phyloP scores from a whole-genome alignment of 2,888 invertebrate species.

The Pheosia tremula region DNA sequence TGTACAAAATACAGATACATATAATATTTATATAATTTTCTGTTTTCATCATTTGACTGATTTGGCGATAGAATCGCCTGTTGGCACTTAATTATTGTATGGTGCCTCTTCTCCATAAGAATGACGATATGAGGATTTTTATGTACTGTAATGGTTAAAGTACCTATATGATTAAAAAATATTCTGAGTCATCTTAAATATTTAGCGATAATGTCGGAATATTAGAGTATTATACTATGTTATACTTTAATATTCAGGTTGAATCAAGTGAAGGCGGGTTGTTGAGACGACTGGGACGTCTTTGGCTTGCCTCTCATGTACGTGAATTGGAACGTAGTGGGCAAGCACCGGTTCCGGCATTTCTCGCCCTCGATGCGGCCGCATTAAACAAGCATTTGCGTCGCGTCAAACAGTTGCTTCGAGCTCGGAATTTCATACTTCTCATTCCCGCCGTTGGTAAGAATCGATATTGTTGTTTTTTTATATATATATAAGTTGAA shows the following conservation, averaged over 20 bases:
- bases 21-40: too few species aligned
- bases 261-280: conserved; percentile 80
- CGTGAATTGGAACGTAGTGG: conserved; percentile 92
- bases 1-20: too few species aligned
- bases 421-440: conserved; percentile 92
- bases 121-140: too few species aligned
- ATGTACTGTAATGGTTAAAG: too few species aligned
- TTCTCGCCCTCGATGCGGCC: conserved; percentile 94
- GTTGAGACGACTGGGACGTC: conserved; percentile 93
- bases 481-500: background rate
- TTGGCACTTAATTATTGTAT: too few species aligned
- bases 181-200: too few species aligned
- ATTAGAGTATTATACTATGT: too few species aligned
- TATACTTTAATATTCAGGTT: conserved; percentile 34
- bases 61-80: too few species aligned
- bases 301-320: conserved; percentile 96
- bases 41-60: too few species aligned
- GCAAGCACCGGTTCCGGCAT: conserved; percentile 87
- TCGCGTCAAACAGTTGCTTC: conserved; percentile 92
- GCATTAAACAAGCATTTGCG: conserved; percentile 91
- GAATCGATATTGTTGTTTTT: conserved; percentile 35
- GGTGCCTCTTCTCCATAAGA: too few species aligned
- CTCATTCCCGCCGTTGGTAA: conserved; percentile 95
- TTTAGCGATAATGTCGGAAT: too few species aligned
- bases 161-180: too few species aligned